Conservation (phyloP, 2,797 vertebrate species). For the Argentina silus region DNA sequence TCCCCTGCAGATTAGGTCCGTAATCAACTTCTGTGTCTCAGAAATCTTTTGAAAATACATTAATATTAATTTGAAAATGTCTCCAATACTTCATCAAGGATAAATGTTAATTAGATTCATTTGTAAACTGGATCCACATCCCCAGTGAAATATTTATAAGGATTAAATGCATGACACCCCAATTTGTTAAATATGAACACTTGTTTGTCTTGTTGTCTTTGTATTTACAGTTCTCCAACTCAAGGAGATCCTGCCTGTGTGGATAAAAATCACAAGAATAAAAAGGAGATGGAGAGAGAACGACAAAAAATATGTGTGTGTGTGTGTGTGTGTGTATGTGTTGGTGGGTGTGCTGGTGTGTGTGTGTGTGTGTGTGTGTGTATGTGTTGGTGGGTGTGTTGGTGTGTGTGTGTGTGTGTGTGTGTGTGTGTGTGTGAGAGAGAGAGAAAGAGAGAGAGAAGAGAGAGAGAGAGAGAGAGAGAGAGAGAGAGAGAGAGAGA, state of each 20-base stretch:
- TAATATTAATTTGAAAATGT: conserved; percentile 45
- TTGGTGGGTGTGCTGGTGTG: too few relatives aligned
- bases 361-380: conserved; percentile 31
- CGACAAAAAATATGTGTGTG: too few relatives aligned
- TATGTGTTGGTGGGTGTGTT: conserved; percentile 3
- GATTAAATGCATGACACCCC: conserved; percentile 48
- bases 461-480: not conserved
- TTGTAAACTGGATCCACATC: conserved; percentile 48
- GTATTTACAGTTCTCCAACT: not conserved
- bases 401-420: not conserved
- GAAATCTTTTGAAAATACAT: conserved; percentile 24
- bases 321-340: conserved; percentile 1
- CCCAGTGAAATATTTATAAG: conserved; percentile 50
- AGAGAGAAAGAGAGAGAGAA: not conserved
- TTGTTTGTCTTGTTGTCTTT: conserved; percentile 20
- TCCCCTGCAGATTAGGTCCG: conserved; percentile 32
- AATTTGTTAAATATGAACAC: conserved; percentile 47
- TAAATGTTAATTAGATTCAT: conserved; percentile 61
- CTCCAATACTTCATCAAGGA: conserved; percentile 46
- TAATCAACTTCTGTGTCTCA: conserved; percentile 41
- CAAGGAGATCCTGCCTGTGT: not conserved
- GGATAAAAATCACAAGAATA: not conserved
- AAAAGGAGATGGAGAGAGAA: not conserved
- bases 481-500: not conserved
- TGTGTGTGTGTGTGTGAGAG: conserved; percentile 12